Base-by-base conservation (phyloP, 2,797 vertebrate genomes). In the Cyprinella venusta region DNA sequence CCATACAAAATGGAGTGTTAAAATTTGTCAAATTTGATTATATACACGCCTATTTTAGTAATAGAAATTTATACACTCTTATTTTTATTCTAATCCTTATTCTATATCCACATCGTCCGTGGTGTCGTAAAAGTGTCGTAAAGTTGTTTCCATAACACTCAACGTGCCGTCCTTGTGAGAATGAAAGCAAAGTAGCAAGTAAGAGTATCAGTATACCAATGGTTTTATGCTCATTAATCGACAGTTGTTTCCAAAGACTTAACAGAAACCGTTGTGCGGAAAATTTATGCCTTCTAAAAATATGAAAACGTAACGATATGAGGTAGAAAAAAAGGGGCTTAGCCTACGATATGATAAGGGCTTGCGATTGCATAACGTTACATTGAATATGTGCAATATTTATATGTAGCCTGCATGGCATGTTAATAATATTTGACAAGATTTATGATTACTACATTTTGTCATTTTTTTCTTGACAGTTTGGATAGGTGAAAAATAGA, bases 71-170 rank as follows among this genome's bases (percentile, higher is more conserved):
- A 7, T 26, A 12, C 5, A 30, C 19, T 21, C 16, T 56, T 21
- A 54, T 54, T 74, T 74, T 10, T 7, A 36, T 54, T 54, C 30
- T 15, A 54, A 54, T 54, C 0, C 10, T n/a, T 8, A 30, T 40
- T 38, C 5, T 21, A 56, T 70, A 30, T 19, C 16, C 16, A 42
- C 9, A 26, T 50, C 1, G 16, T 52, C 15, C 2, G 5, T 9
- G 8, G 38, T 78, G 80, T 67, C 85, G 87, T 83, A 84, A 88
- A 88, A 86, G 24, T 85, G 84, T 77, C 83, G 86, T 69, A 64
- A 77, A 33, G 16, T 36, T 75, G 18, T 68, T 33, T 16, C 5
- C 59, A 61, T 19, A 50, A 63, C 21, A 33, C 26, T 21, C 42
- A 30, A 3, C 61, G 18, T 42, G 30, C 18, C 82, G 84, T 68